Base-by-base conservation (phyloP, 1,140 invertebrate species). In the Coenobita brevimanus region DNA sequence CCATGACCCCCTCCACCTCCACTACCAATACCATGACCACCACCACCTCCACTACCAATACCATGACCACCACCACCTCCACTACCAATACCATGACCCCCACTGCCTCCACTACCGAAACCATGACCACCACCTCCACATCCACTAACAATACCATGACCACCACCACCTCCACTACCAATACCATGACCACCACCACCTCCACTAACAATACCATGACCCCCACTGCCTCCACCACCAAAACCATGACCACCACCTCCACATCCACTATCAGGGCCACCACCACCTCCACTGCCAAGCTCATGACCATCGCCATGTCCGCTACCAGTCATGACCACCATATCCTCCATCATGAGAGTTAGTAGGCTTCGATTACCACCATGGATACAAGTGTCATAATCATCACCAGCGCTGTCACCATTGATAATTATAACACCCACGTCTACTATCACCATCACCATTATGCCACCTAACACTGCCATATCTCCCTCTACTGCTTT, bases 211-310 rank as follows among this genome's bases (percentile, higher is more conserved):
- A 0, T n/a, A 33, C 50, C 78, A 33, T 78, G 10, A 50, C 36
- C n/a, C 54, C 36, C 15, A 15, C 0, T 3, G 33, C 33, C 4
- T 3, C 17, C 69, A 73, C 36, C 36, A 73, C 3, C 62, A 82
- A 4, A 27, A 36, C 62, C 80, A 69, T 13, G 38, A 57, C 2
- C 33, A 71, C 4, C 17, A 46, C 1, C 33, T 17, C 17, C 2
- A 50, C n/a, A 1, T 36, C 41, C 24, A 38, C 46, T 36, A 71
- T 43, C 27, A 73, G 1, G 41, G 57, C 54, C 6, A 86, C 57
- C 71, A 50, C 67, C 71, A 85, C 27, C 57, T 21, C 64, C 43
- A 50, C 43, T n/a, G n/a, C n/a, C n/a, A n/a, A n/a, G n/a, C n/a
- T n/a, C n/a, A n/a, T n/a, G n/a, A n/a, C n/a, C n/a, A n/a, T n/a